Evolutionary conservation across 2,888 invertebrate genomes (phyloP), one percentile per base, ranked within the genome.

Genomic region (Anaspis maculata): DNA sequence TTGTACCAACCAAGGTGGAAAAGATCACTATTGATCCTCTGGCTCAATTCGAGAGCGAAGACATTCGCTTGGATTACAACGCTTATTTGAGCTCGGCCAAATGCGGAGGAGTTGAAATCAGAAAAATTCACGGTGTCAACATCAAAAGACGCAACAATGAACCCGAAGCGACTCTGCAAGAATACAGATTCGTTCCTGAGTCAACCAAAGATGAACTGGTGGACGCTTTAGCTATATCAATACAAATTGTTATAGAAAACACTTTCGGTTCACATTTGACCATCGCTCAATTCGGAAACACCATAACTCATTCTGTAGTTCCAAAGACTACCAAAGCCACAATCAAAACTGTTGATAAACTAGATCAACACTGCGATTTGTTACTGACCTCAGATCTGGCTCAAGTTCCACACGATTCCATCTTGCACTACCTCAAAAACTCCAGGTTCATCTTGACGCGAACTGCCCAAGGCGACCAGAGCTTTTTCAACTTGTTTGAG

Each of bases 61-160:
- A 31, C 3, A 3, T 39, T 3, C 22, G 10, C 2, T 13, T 35
- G 5, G 19, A 14, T n/a, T 30, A 35, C 13, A 23, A 36, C 22
- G 14, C 26, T 14, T 5, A 23, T 10, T 23, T 28, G 13, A 27
- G n/a, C 11, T 21, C 27, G 15, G 25, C 24, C 3, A 32, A 74
- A 39, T 73, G 79, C 29, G 84, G 84, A 28, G 85, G 85, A 37
- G 77, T 86, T 1, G 81, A 83, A 62, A 66, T 87, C 3, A 72
- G 77, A 35, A 85, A 83, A 5, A 66, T 87, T 0, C 77, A 82
- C 49, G 82, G 83, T 1, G 81, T 79, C 31, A 72, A 79, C 1
- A 82, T 86, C 15, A 75, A 83, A 2, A 71, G 76, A 45, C 73
- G 73, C 15, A 64, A 74, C 33, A 76, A 77, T n/a, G 74, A 80